Base-by-base conservation (phyloP, 1,140 invertebrate species). In the Lordiphosa mommai region DNA sequence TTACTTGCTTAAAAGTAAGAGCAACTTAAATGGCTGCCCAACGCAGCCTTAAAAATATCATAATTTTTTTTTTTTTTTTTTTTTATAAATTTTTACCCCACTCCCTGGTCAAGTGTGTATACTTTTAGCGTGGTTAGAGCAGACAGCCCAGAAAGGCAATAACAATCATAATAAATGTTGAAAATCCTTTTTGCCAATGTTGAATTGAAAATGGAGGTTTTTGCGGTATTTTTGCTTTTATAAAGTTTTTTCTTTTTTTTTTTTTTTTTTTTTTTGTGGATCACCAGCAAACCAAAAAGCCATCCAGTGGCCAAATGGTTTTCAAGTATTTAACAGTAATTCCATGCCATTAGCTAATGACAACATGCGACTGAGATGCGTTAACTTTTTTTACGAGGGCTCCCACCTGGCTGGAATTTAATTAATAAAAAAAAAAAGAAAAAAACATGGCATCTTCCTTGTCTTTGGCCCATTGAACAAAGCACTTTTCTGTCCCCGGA, bases 281-380 rank as follows among this genome's bases (percentile, higher is more conserved):
- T 36, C 38, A 33, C n/a, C 44, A 30, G 27, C 38, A 17, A 13
- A 4, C 9, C 12, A 56, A 53, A 60, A 43, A 55, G 64, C 33
- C 52, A 53, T 49, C 13, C 13, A 33, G 20, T 12, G 14, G n/a
- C n/a, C 20, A 37, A 29, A 48, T 43, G 9, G 10, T 33, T n/a
- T 47, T 58, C n/a, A 65, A 64, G 60, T 16, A 55, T 73, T 79
- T 67, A 71, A 67, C 52, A 57, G 56, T 58, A 63, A 82, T 82
- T 68, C 61, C 61, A 41, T 38, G 27, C 77, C 77, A 82, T 82
- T 82, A 82, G 76, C 77, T 82, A 82, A 82, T 82, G 77, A 67
- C 48, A 43, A 36, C 41, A 34, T 40, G n/a, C n/a, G n/a, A n/a
- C n/a, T n/a, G n/a, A 48, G 27, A 33, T 49, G 52, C 37, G 56